phyloP scores from a whole-genome alignment of 2,797 vertebrate species.

The Rhabdomys pumilio region DNA sequence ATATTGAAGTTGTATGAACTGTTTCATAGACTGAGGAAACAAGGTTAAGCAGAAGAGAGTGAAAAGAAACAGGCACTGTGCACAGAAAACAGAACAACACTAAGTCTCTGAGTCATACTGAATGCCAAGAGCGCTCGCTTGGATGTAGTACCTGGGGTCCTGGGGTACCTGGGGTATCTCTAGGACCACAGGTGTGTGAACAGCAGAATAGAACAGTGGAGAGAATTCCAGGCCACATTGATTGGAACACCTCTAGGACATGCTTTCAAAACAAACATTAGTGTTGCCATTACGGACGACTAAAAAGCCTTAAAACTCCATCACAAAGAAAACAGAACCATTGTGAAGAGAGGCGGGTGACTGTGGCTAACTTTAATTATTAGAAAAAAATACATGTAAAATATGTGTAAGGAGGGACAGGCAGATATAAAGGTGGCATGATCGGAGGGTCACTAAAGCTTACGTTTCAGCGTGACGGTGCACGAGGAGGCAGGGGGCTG shows the following conservation, averaged over 20 bases:
- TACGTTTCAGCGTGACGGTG: neutral
- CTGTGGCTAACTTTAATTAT: constrained; percentile 36
- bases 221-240: neutral
- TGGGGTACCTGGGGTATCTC: neutral
- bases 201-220: neutral
- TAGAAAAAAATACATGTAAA: constrained; percentile 20
- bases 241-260: neutral
- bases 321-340: neutral
- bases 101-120: neutral
- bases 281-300: neutral
- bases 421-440: neutral
- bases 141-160: neutral
- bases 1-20: constrained; percentile 25
- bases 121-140: neutral
- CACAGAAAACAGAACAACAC: neutral
- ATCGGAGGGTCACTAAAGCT: neutral
- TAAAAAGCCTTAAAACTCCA: neutral
- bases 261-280: neutral
- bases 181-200: neutral
- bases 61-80: neutral
- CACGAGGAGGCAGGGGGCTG: neutral
- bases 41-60: neutral
- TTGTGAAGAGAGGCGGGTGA: neutral
- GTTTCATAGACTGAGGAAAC: neutral
- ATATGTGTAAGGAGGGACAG: neutral